Base-by-base conservation (phyloP, 2,888 invertebrate species). In the Phragmatobia fuliginosa region DNA sequence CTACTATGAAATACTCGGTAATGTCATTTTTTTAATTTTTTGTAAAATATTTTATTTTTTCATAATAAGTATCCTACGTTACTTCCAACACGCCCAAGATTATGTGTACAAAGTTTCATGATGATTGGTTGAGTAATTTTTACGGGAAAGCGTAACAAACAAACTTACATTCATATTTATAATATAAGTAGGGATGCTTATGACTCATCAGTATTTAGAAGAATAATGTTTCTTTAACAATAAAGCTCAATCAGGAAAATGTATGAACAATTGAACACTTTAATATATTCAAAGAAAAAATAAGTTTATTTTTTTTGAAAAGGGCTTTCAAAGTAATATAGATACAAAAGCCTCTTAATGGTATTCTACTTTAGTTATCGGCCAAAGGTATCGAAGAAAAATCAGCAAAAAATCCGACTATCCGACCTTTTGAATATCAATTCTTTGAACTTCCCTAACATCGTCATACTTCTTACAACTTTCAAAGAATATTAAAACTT, bases 401-500 rank as follows among this genome's bases (percentile, higher is more conserved):
- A 41, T 36, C 33, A 45, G 41, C 66, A 60, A 10, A 71, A 8
- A 66, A 71, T 66, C 52, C 25, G 49, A 58, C 56, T 63, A 56
- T 65, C 36, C 45, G 28, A 56, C 60, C 66, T 63, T 79, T 74
- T 45, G 65, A 68, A 80, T 67, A 67, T 59, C 63, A 68, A 32
- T 66, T 21, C 65, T 65, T 66, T 41, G 58, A 66, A 59, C 49
- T 61, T 41, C 56, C 21, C 52, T 18, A 14, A 62, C 59, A 66
- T 62, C 61, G 41, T 28, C 58, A 56, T 56, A 66, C 69, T 62
- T 62, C 62, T 16, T 14, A 52, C 56, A 66, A 64, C 67, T 71
- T 71, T 56, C 52, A 52, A 67, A 70, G 70, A 67, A 67, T 70
- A 70, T 70, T 70, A 70, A 70, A 70, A 70, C 66, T 70, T 70